Base-by-base conservation (phyloP, 1,140 invertebrate genomes). In the Solen grandis region DNA sequence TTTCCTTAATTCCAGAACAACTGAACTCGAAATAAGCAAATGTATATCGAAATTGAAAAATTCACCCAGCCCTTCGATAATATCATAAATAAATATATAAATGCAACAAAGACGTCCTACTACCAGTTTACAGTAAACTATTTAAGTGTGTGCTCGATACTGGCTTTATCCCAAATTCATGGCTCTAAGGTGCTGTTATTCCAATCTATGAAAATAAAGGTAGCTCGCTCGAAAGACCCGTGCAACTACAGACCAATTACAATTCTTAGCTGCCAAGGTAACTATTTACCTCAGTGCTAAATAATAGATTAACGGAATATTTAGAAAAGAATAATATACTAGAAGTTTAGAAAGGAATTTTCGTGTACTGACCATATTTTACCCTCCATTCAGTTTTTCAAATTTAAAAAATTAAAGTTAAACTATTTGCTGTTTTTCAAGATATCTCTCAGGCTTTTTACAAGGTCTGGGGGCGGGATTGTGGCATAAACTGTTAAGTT, bases 161-260 rank as follows among this genome's bases (percentile, higher is more conserved):
- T n/a, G n/a, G n/a, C n/a, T n/a, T n/a, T n/a, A n/a, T n/a, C n/a
- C 25, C 55, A 57, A 25, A 57, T 8, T n/a, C 16, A 16, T 57
- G 55, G 55, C 8, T 8, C 5, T 8, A 57, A 22, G 70, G 70
- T n/a, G 33, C 36, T 59, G 59, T 73, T 25, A 2, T 25, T 31
- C 70, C 70, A 14, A 59, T 73, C 10, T 73, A 73, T 33, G 59
- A 73, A 57, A 73, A 73, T 52, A 73, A 73, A 57, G 69, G 69
- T 5, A n/a, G 19, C 19, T 13, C 46, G 10, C 8, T 13, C 22
- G 60, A 60, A 22, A 22, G 72, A n/a, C n/a, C n/a, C n/a, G n/a
- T n/a, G n/a, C n/a, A n/a, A n/a, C n/a, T n/a, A n/a, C n/a, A n/a
- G n/a, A 10, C 46, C 46, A 29, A 75, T 62, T 14, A 75, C 72